Evolutionary conservation across 2,113 vertebrate genomes (phyloP), one percentile per base, ranked within the genome.

Genomic region (Ochotona princeps): DNA sequence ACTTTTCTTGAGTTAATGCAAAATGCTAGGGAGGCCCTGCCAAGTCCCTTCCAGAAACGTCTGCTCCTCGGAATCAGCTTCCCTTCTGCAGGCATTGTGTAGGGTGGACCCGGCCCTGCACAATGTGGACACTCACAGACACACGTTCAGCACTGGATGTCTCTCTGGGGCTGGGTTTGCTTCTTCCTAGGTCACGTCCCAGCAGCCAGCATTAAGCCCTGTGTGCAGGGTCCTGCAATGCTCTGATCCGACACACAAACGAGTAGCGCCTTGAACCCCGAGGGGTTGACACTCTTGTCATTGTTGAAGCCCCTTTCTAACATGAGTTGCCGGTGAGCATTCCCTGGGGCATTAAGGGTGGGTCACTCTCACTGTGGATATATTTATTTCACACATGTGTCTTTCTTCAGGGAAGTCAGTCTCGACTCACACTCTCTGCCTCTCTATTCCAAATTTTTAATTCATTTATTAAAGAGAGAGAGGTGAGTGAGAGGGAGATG

Each of bases 1-100:
- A 98, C 96, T 97, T 44, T 97, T 95, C 96, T 96, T 30, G 0
- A 89, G 89, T 79, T 83, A 80, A 94, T 80, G 86, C 78, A 86
- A 78, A 95, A 91, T 85, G 83, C 93, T 95, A 92, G 60, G 73
- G 92, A 92, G 95, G 91, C 70, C 20, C 21, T 88, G 94, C 94
- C 83, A 67, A 90, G 84, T 82, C 60, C 69, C 60, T 84, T 89
- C 73, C 70, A 69, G 83, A 47, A 32, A 94, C 3, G 35, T 75
- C 86, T 92, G 61, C 72, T 78, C 60, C 76, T 72, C 76, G 86
- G 84, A 89, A 20, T 26, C 20, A 44, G 15, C 57, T 28, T 74
- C 47, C 74, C 1, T 30, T 70, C 47, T 49, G 6, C 0, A 0
- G 32, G 90, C 4, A 0, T 57, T 57, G 54, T 28, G 51, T 0